These are phyloP conservation scores for Drosophila maculinotata DNA, from an alignment of 2,888 invertebrate species.

Conservation along the genomic window DNA sequence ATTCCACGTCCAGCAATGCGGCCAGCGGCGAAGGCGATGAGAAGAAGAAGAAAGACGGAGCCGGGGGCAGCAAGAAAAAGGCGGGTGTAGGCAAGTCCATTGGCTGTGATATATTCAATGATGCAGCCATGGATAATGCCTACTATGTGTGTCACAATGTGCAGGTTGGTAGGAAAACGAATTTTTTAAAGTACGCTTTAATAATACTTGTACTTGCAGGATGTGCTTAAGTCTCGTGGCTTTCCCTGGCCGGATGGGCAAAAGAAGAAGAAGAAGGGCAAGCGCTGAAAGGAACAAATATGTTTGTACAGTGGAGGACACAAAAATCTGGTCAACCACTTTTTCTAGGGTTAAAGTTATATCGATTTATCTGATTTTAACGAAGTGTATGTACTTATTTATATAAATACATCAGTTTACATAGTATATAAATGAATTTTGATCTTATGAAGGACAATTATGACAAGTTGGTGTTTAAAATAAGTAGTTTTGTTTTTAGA, in stretches of 20 bases:
- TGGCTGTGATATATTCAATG: constrained; percentile 93
- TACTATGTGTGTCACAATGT: constrained; percentile 97
- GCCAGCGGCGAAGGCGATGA: constrained; percentile 82
- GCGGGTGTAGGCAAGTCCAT: constrained; percentile 87
- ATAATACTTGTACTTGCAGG: constrained; percentile 85
- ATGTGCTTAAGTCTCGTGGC: constrained; percentile 93
- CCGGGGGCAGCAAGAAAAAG: constrained; percentile 86
- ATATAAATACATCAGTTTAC: background rate
- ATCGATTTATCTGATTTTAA: too few species aligned
- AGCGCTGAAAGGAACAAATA: constrained; percentile 75
- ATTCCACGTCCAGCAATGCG: constrained; percentile 82
- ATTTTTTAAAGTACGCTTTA: fast-evolving
- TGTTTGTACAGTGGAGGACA: too few species aligned
- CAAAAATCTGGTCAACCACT: too few species aligned
- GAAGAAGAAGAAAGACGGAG: constrained; percentile 86
- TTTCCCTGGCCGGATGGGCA: constrained; percentile 95
- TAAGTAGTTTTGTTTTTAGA: too few species aligned
- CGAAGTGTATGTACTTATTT: background rate
- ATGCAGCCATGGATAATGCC: constrained; percentile 96
- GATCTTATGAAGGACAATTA: too few species aligned
- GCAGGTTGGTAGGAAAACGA: constrained; percentile 86
- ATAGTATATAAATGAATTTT: too few species aligned
- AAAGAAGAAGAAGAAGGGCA: constrained; percentile 94
- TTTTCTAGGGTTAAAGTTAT: too few species aligned
- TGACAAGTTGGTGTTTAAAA: too few species aligned